Evolutionary conservation across 2,797 vertebrate genomes (phyloP).

Genomic region (Hypotaenidia philippensis): DNA sequence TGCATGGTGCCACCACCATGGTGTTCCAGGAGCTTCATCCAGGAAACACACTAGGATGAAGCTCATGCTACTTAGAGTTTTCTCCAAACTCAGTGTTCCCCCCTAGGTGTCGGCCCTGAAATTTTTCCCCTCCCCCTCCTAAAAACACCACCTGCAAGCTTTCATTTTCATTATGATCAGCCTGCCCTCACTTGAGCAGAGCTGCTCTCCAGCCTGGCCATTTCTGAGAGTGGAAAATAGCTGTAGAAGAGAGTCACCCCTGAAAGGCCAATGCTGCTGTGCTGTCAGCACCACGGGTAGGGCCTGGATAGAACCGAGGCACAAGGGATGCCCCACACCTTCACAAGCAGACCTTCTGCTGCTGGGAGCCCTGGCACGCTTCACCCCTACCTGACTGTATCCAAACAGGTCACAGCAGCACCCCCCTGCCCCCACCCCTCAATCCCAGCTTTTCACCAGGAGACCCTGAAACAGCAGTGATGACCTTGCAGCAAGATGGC

Average conservation of each 20-base stretch:
- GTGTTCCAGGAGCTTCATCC: no score
- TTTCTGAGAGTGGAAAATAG: background rate
- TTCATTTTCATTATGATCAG: background rate
- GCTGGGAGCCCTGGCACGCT: rapidly evolving
- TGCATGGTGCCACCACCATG: background rate
- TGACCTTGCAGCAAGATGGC: background rate
- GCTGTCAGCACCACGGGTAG: rapidly evolving
- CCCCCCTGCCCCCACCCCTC: background rate
- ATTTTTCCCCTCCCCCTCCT: background rate
- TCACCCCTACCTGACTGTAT: background rate
- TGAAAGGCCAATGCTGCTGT: background rate
- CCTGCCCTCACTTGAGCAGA: background rate
- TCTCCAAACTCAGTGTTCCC: background rate
- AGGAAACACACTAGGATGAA: background rate
- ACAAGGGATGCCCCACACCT: background rate
- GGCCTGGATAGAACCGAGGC: rapidly evolving
- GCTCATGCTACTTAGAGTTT: background rate
- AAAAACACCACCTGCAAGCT: background rate
- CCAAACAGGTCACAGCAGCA: rapidly evolving
- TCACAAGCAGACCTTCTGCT: rapidly evolving
- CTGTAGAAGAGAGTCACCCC: background rate
- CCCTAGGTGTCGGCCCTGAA: background rate
- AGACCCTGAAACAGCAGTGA: background rate
- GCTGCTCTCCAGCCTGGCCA: background rate
- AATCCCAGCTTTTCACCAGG: background rate